Conservation (phyloP, 2,797 vertebrate species). For the Naso thynnoides region DNA sequence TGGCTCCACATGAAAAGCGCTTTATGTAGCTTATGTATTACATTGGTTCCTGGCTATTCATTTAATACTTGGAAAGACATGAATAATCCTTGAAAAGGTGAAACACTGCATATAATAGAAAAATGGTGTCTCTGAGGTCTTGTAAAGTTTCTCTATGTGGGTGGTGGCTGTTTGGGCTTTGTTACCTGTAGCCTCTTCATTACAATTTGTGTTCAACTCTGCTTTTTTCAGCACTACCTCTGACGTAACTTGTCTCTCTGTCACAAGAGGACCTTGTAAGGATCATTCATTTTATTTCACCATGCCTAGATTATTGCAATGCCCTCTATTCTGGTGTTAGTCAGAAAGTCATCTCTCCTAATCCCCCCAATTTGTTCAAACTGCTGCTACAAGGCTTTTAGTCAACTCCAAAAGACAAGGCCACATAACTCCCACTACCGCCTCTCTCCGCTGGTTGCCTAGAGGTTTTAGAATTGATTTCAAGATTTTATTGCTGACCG, state of each 20-base stretch:
- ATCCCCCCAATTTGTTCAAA: neutral
- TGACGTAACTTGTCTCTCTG: neutral
- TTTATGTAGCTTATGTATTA: constrained; percentile 36
- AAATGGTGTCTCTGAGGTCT: constrained; percentile 44
- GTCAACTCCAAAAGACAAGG: neutral
- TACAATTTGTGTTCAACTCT: neutral
- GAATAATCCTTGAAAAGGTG: constrained; percentile 24
- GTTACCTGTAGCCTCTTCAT: constrained; percentile 15
- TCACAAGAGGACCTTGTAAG: neutral
- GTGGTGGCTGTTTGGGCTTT: constrained; percentile 37
- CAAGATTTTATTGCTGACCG: constrained; percentile 2
- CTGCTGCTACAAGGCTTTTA: neutral
- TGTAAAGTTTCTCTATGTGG: constrained; percentile 24
- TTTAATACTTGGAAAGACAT: constrained; percentile 25
- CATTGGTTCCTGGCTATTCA: constrained; percentile 21
- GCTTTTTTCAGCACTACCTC: neutral
- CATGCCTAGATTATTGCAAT: neutral
- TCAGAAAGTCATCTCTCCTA: neutral
- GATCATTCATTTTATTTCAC: neutral
- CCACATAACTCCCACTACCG: neutral
- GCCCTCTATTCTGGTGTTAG: neutral
- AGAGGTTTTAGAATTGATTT: neutral
- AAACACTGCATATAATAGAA: constrained; percentile 16
- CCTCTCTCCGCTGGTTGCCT: neutral
- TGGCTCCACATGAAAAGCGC: constrained; percentile 40